Evolutionary conservation across 2,797 vertebrate species (phyloP), one percentile per base, ranked within the genome.

Genomic region (Poeciliopsis turneri): DNA sequence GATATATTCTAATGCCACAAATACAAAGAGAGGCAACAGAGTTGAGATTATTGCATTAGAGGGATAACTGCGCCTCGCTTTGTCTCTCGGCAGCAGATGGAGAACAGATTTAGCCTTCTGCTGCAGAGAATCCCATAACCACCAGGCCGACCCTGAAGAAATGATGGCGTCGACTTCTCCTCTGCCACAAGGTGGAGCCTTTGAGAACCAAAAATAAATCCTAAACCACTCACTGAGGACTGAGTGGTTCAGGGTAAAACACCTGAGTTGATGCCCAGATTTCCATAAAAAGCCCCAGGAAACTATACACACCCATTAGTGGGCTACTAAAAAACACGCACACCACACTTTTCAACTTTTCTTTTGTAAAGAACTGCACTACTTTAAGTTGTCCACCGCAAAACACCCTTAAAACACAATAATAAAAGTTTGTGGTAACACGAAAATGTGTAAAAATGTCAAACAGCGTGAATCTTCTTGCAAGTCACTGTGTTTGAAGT

Each of bases 151-250:
- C n/a, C 72, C 57, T 61, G 59, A 12, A 72, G 46, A 23, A 12
- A 18, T 5, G 66, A 80, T 9, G 46, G 47, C 41, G 75, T 1
- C 10, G 59, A 76, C 33, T 66, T 41, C 41, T 66, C 41, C 82
- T 55, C 84, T 72, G 82, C 83, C 92, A 85, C 81, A 75, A 76
- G 90, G 83, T 85, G 78, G 91, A 77, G 83, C 79, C 76, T 69
- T 75, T n/a, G 84, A 89, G 86, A 81, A 90, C 82, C 36, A 39
- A 39, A 39, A 39, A 39, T 39, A 23, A 64, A 79, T 47, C 13
- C 49, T 39, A 23, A 79, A 43, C 15, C 61, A 39, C 4, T 78
- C 15, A 28, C 16, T 59, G 28, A 59, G 57, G 28, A 30, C 30
- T 7, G 39, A 39, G 39, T 8, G 39, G 39, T 41, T 20, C 15